These are phyloP conservation scores for Eretmocerus hayati DNA, from an alignment of 2,888 invertebrate genomes.

Conservation along the genomic window DNA sequence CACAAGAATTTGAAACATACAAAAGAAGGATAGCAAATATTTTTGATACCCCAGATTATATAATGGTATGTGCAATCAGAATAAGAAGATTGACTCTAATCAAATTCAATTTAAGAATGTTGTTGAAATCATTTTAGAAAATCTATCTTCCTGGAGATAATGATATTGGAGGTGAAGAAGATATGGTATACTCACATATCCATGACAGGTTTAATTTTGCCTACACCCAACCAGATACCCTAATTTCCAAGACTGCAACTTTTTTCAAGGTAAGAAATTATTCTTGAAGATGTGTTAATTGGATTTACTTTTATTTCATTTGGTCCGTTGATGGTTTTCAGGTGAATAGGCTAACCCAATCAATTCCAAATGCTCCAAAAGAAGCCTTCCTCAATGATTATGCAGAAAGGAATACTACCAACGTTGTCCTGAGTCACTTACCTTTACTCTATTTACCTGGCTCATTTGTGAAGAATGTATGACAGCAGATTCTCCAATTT, in stretches of 20 bases:
- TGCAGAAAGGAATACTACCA: constrained; percentile 49
- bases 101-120: constrained; percentile 1
- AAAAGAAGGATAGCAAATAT: constrained; percentile 65
- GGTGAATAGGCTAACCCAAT: constrained; percentile 59
- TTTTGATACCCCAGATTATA: constrained; percentile 48
- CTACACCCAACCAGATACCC: constrained; percentile 56
- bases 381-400: constrained; percentile 45
- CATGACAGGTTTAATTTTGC: constrained; percentile 59
- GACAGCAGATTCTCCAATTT: constrained; percentile 8
- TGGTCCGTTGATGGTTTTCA: constrained; percentile 23
- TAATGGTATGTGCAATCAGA: constrained; percentile 31
- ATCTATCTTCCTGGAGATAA: constrained; percentile 93
- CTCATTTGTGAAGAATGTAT: constrained; percentile 51
- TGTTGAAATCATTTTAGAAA: constrained; percentile 61
- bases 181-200: constrained; percentile 65
- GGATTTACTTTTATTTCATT: no score
- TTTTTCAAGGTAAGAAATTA: constrained; percentile 73
- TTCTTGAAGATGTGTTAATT: no score
- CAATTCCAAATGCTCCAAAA: constrained; percentile 52
- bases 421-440: constrained; percentile 68
- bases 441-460: constrained; percentile 56
- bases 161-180: constrained; percentile 92
- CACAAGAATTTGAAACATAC: constrained; percentile 67
- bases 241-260: constrained; percentile 56
- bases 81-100: background rate